Base-by-base conservation (phyloP, 2,797 vertebrate genomes). In the Lateolabrax maculatus region DNA sequence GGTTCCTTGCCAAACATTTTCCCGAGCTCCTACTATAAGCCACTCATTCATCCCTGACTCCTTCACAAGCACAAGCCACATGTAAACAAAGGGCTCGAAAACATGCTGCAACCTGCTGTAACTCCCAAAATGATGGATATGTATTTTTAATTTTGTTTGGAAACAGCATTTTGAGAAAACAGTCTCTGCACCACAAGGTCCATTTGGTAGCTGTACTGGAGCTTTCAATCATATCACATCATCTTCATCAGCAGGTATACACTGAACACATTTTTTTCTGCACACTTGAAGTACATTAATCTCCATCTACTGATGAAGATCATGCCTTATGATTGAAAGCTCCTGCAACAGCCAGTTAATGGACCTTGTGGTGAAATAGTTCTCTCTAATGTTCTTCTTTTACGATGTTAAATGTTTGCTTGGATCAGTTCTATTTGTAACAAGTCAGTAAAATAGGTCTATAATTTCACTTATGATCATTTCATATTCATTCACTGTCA, bases 161-260 rank as follows among this genome's bases (percentile, higher is more conserved):
- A 53, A 75, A 41, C 51, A 65, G 52, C 18, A 36, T 27, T 21
- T 51, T n/a, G 9, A 62, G 61, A 27, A 48, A 23, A 58, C 18
- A 60, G 6, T 29, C 21, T 39, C 2, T 43, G 46, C 13, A 2
- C 27, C 29, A 21, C 27, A 62, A 5, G 25, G 3, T 36, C 25
- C 18, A 56, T 43, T 44, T n/a, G 25, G 25, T 41, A 9, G 56
- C 34, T 67, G 25, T 39, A 21, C 34, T n/a, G 48, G 52, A 46
- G 36, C 34, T 58, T 71, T 48, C 31, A 67, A 12, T 73, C 56
- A 52, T 4, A 37, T 57, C 57, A 49, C 60, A 51, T 29, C 27
- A 23, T 71, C 60, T 46, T 48, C 31, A 52, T 69, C 39, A 27
- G 53, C 34, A 27, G 29, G 43, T 31, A 25, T 16, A 44, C 19